Evolutionary conservation across 2,888 invertebrate species (phyloP), one percentile per base, ranked within the genome.

Genomic region (Temnothorax rugatulus): DNA sequence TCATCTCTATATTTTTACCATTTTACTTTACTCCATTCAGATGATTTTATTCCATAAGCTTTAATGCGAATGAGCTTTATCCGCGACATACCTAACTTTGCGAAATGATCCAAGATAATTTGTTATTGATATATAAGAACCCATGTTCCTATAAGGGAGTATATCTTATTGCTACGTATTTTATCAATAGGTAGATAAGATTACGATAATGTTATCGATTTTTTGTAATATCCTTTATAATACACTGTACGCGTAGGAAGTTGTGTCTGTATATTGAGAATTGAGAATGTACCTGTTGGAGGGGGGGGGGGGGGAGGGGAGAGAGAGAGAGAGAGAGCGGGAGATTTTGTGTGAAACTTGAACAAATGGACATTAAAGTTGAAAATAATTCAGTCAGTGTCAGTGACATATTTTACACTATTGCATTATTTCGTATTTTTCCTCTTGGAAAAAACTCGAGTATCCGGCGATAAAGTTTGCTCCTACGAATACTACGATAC

Each of bases 151-250:
- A 34, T 34, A 41, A 52, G 25, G 13, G 38, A 71, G 18, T 73
- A 54, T 41, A 69, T 57, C 44, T 73, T 59, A 47, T 66, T 74
- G 61, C 38, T 74, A 64, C 8, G 34, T 83, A 85, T 68, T 41
- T 74, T 71, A 29, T 47, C 57, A 54, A 82, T 47, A 63, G 47
- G 34, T 13, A 83, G 68, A 73, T 74, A 61, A 75, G 61, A 57
- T 44, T 66, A 84, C 54, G 50, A 63, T 77, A 66, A 82, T 44
- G 63, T 63, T 79, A 68, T 84, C 69, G 47, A 83, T 89, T 88
- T 89, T 88, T 85, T 84, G 61, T 88, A 84, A 89, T 85, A 81
- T 63, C 25, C 71, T 61, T 89, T 89, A 75, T 82, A 89, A 66
- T 87, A 64, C 69, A 57, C 54, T 69, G 21, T 82, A 69, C 50